A percentile compares a stretch with the other conserved stretches of the same genome.
phyloP scores from a whole-genome alignment of 2,888 invertebrate species.

The Ichneumon xanthorius region DNA sequence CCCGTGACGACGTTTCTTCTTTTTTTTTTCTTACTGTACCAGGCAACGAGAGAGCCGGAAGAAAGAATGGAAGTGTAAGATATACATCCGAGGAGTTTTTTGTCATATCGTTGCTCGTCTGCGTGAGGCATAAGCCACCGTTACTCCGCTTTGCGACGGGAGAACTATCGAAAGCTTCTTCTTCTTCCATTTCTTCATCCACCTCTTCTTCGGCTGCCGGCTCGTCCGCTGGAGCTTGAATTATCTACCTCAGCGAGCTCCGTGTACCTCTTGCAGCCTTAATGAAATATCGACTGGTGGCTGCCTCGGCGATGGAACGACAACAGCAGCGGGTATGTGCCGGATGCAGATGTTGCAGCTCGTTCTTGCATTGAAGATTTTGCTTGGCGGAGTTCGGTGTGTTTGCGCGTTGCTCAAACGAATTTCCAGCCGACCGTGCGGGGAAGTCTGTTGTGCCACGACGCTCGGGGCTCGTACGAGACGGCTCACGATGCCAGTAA shows the following conservation, averaged over 20 bases:
- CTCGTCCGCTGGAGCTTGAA: background rate
- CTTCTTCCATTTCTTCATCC: background rate
- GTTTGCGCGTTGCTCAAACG: background rate
- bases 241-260: slow-evolving; percentile 4
- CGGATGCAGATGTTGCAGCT: slow-evolving; percentile 38
- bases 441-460: background rate
- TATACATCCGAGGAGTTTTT: slow-evolving; percentile 35
- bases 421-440: slow-evolving; percentile 4
- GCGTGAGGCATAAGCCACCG: slow-evolving; percentile 22
- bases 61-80: slow-evolving; percentile 48
- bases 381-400: background rate
- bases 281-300: slow-evolving; percentile 64
- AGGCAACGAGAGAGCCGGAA: slow-evolving; percentile 13
- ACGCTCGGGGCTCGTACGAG: background rate
- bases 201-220: background rate
- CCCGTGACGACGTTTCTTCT: slow-evolving; percentile 6
- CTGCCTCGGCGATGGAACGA: background rate
- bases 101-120: slow-evolving; percentile 32
- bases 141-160: slow-evolving; percentile 45
- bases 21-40: slow-evolving; percentile 7
- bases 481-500: background rate
- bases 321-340: slow-evolving; percentile 2
- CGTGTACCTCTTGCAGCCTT: slow-evolving; percentile 28
- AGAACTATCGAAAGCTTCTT: slow-evolving; percentile 36
- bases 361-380: slow-evolving; percentile 28